Evolutionary conservation across 2,797 vertebrate genomes (phyloP).

Genomic region (Rhinogobio ventralis): DNA sequence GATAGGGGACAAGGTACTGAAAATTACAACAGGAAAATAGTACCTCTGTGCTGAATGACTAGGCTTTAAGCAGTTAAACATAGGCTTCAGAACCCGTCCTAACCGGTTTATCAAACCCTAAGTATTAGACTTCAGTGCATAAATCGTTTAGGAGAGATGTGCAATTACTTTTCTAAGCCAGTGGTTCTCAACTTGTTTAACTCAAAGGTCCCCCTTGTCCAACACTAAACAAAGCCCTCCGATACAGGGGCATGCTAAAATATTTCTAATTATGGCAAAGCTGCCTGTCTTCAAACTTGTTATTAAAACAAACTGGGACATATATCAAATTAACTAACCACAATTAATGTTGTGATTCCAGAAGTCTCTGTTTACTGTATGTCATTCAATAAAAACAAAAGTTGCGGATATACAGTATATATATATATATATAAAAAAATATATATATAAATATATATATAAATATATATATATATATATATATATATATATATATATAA

Average conservation of each 20-base stretch:
- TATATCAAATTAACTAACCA: neutral
- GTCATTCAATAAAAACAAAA: neutral
- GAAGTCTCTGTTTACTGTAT: neutral
- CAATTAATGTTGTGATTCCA: neutral
- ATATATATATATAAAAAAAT: no score
- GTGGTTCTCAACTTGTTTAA: neutral
- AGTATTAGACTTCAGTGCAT: slow-evolving; percentile 5
- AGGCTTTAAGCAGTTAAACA: slow-evolving; percentile 17
- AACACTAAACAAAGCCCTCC: neutral
- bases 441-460: neutral
- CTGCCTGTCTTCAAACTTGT: neutral
- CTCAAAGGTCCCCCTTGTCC: neutral
- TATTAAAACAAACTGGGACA: neutral
- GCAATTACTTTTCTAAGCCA: neutral
- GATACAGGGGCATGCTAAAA: neutral
- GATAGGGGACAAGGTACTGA: slow-evolving; percentile 79
- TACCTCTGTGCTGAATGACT: neutral
- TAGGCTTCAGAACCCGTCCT: neutral
- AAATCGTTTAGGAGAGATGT: neutral
- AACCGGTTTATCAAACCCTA: neutral
- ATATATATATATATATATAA: no score
- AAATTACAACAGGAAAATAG: slow-evolving; percentile 74
- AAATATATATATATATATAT: neutral
- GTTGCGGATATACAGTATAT: neutral
- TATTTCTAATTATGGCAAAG: neutral